Evolutionary conservation across 1,140 invertebrate genomes (phyloP).

Genomic region (Globodera rostochiensis): DNA sequence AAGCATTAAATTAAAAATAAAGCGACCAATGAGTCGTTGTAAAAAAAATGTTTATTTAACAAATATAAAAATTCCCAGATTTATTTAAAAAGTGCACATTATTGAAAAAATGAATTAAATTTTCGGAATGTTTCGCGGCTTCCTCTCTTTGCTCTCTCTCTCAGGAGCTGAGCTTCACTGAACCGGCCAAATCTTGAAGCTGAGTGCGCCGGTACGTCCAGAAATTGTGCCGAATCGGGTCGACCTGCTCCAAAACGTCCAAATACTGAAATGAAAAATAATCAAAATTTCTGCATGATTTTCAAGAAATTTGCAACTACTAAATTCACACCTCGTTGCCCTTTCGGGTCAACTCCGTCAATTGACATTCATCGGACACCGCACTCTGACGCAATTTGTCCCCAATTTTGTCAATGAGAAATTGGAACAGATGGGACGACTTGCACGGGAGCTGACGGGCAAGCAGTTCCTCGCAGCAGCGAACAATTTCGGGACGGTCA

Average conservation of each 20-base stretch:
- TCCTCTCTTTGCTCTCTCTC: no score
- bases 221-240: background rate
- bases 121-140: no score
- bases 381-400: slow-evolving; percentile 48
- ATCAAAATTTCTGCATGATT: background rate
- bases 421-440: slow-evolving; percentile 50
- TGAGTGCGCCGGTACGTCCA: background rate
- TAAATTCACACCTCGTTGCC: background rate
- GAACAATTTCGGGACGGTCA: slow-evolving; percentile 39
- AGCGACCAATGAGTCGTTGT: no score
- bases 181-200: background rate
- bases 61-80: no score
- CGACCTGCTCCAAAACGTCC: background rate
- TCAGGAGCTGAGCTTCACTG: background rate
- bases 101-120: no score
- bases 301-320: background rate
- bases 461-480: slow-evolving; percentile 38
- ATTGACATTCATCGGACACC: background rate
- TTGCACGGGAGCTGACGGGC: slow-evolving; percentile 25
- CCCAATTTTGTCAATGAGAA: slow-evolving; percentile 52
- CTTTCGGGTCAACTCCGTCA: background rate
- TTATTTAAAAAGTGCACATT: no score
- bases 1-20: no score
- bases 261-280: slow-evolving; percentile 6
- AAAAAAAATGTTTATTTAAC: no score